Evolutionary conservation across 2,888 invertebrate species (phyloP), one percentile per base, ranked within the genome.

Genomic region (Megaustenia siamemsis): DNA sequence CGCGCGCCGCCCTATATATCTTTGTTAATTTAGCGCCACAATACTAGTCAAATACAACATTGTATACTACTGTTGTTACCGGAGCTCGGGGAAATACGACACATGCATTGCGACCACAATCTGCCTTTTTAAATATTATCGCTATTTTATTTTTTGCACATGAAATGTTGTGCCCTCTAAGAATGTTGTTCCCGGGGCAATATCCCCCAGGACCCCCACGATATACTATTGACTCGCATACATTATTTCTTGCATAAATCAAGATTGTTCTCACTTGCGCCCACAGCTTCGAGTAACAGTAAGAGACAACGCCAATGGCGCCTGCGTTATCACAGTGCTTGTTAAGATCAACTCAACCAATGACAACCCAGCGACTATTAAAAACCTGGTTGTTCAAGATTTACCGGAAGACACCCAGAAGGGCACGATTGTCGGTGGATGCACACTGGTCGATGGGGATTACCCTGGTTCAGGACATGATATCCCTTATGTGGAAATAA

Each of bases 401-500:
- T 15, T 80, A n/a, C 69, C 45, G 6, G 80, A 80, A n/a, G 69
- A 69, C 53, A 53, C 53, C 12, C 8, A 1, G 15, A 1, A 69
- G 8, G 80, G 80, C 12, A 69, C 69, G 2, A 38, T 49, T 28
- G 35, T 80, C 15, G 53, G 45, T 18, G n/a, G 49, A 21, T 80
- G 80, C 53, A 69, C 18, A 3, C 69, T 80, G 4, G 35, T 32
- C 0, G 80, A 80, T 38, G 68, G 45, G 18, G 80, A 80, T 24
- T 53, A 28, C 10, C 80, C 80, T 8, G 49, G 69, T 24, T 68
- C 80, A 8, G 80, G 69, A 6, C 68, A 80, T n/a, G 80, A 68
- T 32, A 43, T 56, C 12, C 56, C 75, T 8, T 82, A n/a, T 43
- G 82, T 82, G 10, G 56, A 75, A 32, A 73, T 82, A 49, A 63